Evolutionary conservation across 2,797 vertebrate genomes (phyloP).

Genomic region (Clarias pachynema): DNA sequence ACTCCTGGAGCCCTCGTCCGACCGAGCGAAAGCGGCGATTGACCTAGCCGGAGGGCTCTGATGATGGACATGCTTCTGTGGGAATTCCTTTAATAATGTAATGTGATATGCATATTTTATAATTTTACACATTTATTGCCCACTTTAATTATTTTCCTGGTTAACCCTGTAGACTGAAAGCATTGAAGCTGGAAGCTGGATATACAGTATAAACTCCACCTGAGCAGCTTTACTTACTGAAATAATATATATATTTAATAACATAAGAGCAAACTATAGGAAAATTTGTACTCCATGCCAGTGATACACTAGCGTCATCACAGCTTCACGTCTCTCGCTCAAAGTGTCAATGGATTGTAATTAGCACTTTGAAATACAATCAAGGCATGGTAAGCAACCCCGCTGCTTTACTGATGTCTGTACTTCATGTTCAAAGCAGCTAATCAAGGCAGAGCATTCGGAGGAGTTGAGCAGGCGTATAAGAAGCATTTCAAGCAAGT

Average conservation of each 20-base stretch:
- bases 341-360: slow-evolving; percentile 28
- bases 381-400: slow-evolving; percentile 28
- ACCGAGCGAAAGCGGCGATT: neutral
- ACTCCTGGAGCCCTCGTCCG: neutral
- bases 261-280: neutral
- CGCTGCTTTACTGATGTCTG: slow-evolving; percentile 32
- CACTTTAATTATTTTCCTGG: neutral
- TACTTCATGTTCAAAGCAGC: slow-evolving; percentile 16
- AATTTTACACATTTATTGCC: neutral
- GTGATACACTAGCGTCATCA: neutral
- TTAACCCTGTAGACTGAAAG: neutral
- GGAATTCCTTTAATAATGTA: neutral
- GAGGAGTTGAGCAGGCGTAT: neutral
- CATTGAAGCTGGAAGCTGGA: neutral
- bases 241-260: too few relatives aligned
- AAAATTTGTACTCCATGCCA: neutral
- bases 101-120: neutral
- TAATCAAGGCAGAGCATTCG: slow-evolving; percentile 14
- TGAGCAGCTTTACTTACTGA: neutral
- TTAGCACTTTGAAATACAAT: slow-evolving; percentile 39
- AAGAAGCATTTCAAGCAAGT: slow-evolving; percentile 15
- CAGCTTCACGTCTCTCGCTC: slow-evolving; percentile 22
- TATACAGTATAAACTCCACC: neutral
- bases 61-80: neutral
- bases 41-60: neutral